A percentile compares a stretch with the other conserved stretches of the same genome.
Conservation (phyloP, 2,113 vertebrate species). For the Anguilla japonica region DNA sequence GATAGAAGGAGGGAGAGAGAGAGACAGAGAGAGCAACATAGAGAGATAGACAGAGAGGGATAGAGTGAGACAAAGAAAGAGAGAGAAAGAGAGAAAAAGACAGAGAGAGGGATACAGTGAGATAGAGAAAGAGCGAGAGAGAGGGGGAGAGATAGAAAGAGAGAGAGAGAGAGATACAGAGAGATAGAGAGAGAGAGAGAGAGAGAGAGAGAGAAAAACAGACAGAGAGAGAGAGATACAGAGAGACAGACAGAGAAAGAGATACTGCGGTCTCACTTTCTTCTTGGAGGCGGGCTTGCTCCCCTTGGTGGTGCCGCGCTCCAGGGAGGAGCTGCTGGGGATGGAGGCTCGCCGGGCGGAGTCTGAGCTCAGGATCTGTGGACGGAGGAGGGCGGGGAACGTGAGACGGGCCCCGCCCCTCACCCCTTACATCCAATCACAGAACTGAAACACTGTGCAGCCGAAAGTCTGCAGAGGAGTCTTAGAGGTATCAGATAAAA, state of each 20-base stretch:
- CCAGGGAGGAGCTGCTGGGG: conserved; percentile 34
- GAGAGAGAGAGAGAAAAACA: not conserved
- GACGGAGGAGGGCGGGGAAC: conserved; percentile 36
- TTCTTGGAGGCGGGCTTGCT: conserved; percentile 60
- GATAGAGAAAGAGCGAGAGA: too few species aligned
- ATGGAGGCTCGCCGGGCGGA: conserved; percentile 35
- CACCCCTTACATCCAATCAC: not conserved
- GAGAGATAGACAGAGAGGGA: not conserved
- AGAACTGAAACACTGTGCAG: too few species aligned
- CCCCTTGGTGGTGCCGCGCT: conserved; percentile 54
- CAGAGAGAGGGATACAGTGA: too few species aligned
- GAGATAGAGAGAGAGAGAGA: too few species aligned
- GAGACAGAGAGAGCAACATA: not conserved
- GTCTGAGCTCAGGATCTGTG: conserved; percentile 40
- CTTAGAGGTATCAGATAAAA: too few species aligned
- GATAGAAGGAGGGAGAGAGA: too few species aligned
- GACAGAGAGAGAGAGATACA: not conserved
- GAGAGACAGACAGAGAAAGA: not conserved
- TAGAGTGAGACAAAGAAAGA: too few species aligned
- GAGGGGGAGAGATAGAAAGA: too few species aligned
- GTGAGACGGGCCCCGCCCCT: not conserved
- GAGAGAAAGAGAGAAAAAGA: too few species aligned
- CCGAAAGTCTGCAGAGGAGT: not conserved
- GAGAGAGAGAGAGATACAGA: too few species aligned
- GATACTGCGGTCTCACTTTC: conserved; percentile 52